Evolutionary conservation across 2,888 invertebrate species (phyloP), one percentile per base, ranked within the genome.

Genomic region (Drosophila maculinotata): DNA sequence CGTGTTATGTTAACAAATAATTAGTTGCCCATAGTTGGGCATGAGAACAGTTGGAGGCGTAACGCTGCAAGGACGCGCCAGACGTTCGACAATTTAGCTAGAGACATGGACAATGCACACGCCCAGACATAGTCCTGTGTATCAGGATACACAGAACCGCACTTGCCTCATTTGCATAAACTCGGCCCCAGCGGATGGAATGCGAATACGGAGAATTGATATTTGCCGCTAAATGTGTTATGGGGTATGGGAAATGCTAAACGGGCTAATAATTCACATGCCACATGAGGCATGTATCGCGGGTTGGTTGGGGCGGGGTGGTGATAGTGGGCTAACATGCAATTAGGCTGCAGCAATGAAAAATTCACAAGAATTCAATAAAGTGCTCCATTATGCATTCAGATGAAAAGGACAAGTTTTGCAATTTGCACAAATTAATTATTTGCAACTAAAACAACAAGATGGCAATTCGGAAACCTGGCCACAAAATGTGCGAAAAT

Each of bases 1-100:
- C 75, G 81, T 88, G 87, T 88, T 88, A 88, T 88, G 87, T 88
- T 88, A 88, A 83, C 88, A 88, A 88, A 83, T 83, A 88, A 88
- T 83, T 83, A 83, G 87, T 87, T 82, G 77, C 80, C 83, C 86
- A 85, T 53, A n/a, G n/a, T n/a, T 58, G 87, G 88, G 86, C 86
- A 59, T 69, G 76, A 69, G 67, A 56, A 48, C 69, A 49, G 72
- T 65, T 42, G 52, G 63, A 57, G 78, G 65, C 70, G 70, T 68
- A 57, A 47, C 64, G 52, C 45, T n/a, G n/a, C 23, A 60, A 75
- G 67, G 66, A 67, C 63, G 41, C 51, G 57, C 45, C 45, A 38
- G 44, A 51, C 60, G 52, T 31, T 52, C 53, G 60, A 59, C 67
- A 75, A 76, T 75, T 81, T 39, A 51, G 44, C 51, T 26, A 51